These are phyloP conservation scores for Drosophila fulvimacula DNA, from an alignment of 2,888 invertebrate genomes.

Conservation along the genomic window DNA sequence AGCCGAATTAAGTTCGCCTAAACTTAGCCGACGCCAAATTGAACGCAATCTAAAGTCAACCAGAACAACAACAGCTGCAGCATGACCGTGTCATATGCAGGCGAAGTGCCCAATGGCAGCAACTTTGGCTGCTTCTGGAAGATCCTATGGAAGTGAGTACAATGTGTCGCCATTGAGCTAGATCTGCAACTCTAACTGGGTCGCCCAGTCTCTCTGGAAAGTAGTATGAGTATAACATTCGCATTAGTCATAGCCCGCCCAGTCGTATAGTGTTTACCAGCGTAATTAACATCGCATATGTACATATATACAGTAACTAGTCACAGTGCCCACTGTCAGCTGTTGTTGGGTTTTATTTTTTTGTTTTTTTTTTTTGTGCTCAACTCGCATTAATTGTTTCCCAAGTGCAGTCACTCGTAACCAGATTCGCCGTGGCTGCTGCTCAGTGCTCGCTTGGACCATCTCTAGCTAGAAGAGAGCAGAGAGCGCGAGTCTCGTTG, in stretches of 20 bases:
- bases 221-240: constrained; percentile 27
- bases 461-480: constrained; percentile 3
- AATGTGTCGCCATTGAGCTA: constrained; percentile 2
- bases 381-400: constrained; percentile 60
- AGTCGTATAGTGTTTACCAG: constrained; percentile 49
- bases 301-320: constrained; percentile 20
- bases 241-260: constrained; percentile 45
- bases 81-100: constrained; percentile 96
- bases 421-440: constrained; percentile 26
- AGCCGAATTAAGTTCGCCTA: constrained; percentile 53
- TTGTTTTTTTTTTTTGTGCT: constrained; percentile 38
- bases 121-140: constrained; percentile 97
- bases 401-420: constrained; percentile 74
- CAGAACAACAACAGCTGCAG: constrained; percentile 40
- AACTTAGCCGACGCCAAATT: constrained; percentile 48
- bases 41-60: constrained; percentile 14
- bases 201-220: constrained; percentile 9
- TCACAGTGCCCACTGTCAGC: constrained; percentile 42
- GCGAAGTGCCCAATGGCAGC: constrained; percentile 96
- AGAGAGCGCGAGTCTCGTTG: constrained; percentile 2
- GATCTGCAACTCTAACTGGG: constrained; percentile 10
- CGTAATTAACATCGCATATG: constrained; percentile 61
- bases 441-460: constrained; percentile 10
- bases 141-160: constrained; percentile 93
- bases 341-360: constrained; percentile 40